Evolutionary conservation across 2,888 invertebrate genomes (phyloP).

Genomic region (Apamea crenata): DNA sequence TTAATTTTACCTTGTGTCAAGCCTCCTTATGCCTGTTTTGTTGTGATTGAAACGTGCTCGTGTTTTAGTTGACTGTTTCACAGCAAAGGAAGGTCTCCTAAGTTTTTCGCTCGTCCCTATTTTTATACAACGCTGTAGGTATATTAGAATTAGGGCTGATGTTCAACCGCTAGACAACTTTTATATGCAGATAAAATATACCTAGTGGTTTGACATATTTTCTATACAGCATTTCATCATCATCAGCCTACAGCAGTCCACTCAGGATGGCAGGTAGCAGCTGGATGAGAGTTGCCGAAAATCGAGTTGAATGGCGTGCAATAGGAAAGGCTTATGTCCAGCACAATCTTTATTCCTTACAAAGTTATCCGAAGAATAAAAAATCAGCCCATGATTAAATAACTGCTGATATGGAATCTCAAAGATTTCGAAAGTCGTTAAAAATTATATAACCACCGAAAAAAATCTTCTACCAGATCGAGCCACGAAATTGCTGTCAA

Average conservation of each 20-base stretch:
- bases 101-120: not conserved
- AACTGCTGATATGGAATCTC: not conserved
- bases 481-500: conserved; percentile 33
- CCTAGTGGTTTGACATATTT: not conserved
- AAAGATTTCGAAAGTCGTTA: not conserved
- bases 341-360: not conserved
- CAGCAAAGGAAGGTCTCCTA: not conserved
- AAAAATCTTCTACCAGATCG: not conserved
- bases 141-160: not conserved
- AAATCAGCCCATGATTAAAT: not conserved
- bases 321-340: too few species aligned
- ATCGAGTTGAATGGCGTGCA: too few species aligned
- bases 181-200: not conserved
- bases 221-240: too few species aligned
- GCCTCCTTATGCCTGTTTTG: not conserved
- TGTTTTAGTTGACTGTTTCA: not conserved
- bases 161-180: not conserved
- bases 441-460: not conserved
- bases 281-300: too few species aligned
- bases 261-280: too few species aligned
- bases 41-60: not conserved
- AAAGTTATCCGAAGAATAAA: not conserved
- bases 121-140: not conserved
- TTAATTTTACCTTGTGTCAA: not conserved
- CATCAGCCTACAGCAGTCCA: too few species aligned